Percentiles rank a stretch among this genome's conserved stretches.
Evolutionary conservation across 2,113 vertebrate genomes (phyloP).

Genomic region (Sphyrna mokarran): DNA sequence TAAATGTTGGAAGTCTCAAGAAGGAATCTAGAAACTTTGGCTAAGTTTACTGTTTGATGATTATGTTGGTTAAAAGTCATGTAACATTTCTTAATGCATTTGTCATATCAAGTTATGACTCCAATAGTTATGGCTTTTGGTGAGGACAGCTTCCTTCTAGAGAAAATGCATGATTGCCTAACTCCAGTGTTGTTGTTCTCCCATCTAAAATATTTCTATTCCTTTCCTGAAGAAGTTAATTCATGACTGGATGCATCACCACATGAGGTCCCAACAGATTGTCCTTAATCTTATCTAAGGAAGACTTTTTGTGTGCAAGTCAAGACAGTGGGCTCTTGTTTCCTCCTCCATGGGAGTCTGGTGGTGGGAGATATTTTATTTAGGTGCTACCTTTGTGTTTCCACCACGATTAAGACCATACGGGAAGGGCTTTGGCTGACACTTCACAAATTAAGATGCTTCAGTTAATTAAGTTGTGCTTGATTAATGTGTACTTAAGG

Average conservation of each 20-base stretch:
- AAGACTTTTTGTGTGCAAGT: neutral
- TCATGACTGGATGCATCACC: neutral
- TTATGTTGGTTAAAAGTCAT: neutral
- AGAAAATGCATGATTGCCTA: neutral
- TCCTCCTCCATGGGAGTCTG: neutral
- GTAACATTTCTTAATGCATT: neutral
- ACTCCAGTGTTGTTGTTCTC: neutral
- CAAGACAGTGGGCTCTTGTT: neutral
- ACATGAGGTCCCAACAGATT: neutral
- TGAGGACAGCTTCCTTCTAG: neutral
- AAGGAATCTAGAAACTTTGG: neutral
- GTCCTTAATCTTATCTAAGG: neutral
- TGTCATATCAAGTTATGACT: too few species aligned
- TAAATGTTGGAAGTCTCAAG: neutral
- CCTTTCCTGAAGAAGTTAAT: neutral
- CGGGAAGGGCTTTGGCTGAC: too few species aligned
- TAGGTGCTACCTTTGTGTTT: neutral
- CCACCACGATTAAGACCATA: neutral
- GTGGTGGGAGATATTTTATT: neutral
- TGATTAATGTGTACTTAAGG: too few species aligned
- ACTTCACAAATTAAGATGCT: too few species aligned
- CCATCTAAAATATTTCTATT: neutral
- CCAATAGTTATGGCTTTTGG: neutral
- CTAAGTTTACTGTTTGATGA: neutral
- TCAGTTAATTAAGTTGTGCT: too few species aligned